These are phyloP conservation scores for Tamias sibiricus DNA, from an alignment of 2,113 vertebrate species.

Conservation along the genomic window DNA sequence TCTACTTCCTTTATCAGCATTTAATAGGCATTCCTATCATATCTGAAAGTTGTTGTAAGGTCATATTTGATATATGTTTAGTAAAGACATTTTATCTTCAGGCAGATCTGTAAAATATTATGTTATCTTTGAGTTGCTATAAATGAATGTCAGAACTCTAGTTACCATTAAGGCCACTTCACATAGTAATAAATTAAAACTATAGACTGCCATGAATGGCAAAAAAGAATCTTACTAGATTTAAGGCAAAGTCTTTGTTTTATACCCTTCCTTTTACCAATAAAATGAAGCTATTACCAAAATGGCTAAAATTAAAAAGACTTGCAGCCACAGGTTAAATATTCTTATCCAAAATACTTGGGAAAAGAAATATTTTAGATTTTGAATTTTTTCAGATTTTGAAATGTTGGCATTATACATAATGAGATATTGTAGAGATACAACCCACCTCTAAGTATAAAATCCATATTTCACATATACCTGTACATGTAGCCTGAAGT, in stretches of 20 bases:
- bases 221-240: neutral
- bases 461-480: neutral
- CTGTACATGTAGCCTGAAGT: neutral
- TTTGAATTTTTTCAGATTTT: neutral
- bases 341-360: neutral
- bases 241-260: constrained; percentile 23
- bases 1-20: neutral
- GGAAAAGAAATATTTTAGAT: neutral
- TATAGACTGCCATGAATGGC: neutral
- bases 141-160: neutral
- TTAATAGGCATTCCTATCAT: neutral
- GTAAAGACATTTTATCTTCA: neutral
- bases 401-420: neutral
- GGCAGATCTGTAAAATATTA: neutral
- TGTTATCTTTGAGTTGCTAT: neutral
- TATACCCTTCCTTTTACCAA: neutral
- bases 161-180: neutral
- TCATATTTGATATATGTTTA: neutral
- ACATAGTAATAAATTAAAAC: neutral
- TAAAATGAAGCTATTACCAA: neutral
- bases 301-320: neutral
- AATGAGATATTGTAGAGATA: neutral
- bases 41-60: neutral
- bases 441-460: neutral
- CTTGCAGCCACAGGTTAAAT: neutral